A percentile compares a stretch with the other conserved stretches of the same genome.
Evolutionary conservation across 2,113 vertebrate species (phyloP).

Genomic region (Leucopsar rothschildi): DNA sequence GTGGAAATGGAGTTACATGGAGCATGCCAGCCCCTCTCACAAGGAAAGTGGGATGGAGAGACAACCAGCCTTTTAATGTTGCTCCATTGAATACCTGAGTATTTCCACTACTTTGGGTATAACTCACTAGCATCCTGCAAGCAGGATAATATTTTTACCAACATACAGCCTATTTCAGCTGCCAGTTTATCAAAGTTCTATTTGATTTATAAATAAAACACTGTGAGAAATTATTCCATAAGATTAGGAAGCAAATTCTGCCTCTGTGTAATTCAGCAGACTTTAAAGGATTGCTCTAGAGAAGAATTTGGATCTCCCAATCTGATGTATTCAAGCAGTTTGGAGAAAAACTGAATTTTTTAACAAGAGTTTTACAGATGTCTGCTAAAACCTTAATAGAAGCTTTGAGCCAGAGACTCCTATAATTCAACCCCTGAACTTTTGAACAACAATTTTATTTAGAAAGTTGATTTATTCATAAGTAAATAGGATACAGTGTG

Average conservation of each 20-base stretch:
- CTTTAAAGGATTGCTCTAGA: conserved; percentile 19
- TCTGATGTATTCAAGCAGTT: background rate
- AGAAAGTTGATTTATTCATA: conserved; percentile 78
- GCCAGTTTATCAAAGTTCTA: background rate
- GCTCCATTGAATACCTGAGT: background rate
- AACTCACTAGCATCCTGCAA: background rate
- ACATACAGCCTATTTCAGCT: background rate
- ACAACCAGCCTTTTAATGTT: background rate
- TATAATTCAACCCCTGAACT: conserved; percentile 74
- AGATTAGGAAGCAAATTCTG: conserved; percentile 1
- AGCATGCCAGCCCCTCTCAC: background rate
- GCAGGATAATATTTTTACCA: background rate
- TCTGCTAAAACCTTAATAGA: conserved; percentile 64
- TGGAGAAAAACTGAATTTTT: background rate
- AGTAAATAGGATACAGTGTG: conserved; percentile 81
- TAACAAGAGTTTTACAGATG: conserved; percentile 52
- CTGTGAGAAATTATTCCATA: background rate
- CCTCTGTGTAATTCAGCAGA: background rate
- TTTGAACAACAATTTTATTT: conserved; percentile 80
- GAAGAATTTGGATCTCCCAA: conserved; percentile 15
- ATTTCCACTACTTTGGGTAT: background rate
- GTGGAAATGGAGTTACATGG: background rate
- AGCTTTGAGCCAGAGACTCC: conserved; percentile 55
- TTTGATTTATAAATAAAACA: conserved; percentile 18
- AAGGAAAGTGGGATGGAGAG: background rate